A percentile compares a stretch with the other conserved stretches of the same genome.
Conservation (phyloP, 2,888 invertebrate genomes). For the Drosophila austrosaltans region DNA sequence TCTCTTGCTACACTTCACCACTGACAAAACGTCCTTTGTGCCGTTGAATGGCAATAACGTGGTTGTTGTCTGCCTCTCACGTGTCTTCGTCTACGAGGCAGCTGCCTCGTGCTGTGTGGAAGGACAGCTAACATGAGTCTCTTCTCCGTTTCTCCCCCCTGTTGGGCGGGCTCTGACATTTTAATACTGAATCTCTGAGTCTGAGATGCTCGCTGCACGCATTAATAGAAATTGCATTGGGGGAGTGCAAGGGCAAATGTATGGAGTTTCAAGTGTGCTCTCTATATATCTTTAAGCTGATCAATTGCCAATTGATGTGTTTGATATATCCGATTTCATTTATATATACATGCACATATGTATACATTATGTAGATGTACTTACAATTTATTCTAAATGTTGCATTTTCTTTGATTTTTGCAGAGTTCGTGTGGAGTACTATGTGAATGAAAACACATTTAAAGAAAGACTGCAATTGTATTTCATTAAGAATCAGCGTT, state of each 20-base stretch:
- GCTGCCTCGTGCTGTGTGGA: conserved; percentile 18
- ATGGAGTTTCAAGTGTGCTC: neutral
- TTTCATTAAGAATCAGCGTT: conserved; percentile 99
- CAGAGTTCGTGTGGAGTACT: conserved; percentile 99
- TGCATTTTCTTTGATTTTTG: conserved; percentile 75
- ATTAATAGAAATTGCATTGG: conserved; percentile 21
- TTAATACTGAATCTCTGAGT: conserved; percentile 33
- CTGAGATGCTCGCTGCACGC: conserved; percentile 38
- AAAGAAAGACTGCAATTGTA: conserved; percentile 99
- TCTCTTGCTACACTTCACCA: neutral
- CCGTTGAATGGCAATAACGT: conserved; percentile 20
- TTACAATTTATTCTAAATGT: neutral
- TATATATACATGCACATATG: conserved; percentile 14
- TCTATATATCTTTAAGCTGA: conserved; percentile 57
- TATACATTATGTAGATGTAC: conserved; percentile 29
- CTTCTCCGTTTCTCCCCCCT: neutral
- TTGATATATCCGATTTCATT: conserved; percentile 5
- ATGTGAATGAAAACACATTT: conserved; percentile 99
- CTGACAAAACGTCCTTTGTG: conserved; percentile 13
- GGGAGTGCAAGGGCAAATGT: conserved; percentile 26
- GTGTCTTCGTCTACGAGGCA: neutral
- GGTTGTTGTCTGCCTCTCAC: conserved; percentile 21
- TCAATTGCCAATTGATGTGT: conserved; percentile 62
- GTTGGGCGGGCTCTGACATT: conserved; percentile 26
- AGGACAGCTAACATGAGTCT: conserved; percentile 34